Base-by-base conservation (phyloP, 37 sponge, comb jelly and placozoan species). In the Beroe forskalii region DNA sequence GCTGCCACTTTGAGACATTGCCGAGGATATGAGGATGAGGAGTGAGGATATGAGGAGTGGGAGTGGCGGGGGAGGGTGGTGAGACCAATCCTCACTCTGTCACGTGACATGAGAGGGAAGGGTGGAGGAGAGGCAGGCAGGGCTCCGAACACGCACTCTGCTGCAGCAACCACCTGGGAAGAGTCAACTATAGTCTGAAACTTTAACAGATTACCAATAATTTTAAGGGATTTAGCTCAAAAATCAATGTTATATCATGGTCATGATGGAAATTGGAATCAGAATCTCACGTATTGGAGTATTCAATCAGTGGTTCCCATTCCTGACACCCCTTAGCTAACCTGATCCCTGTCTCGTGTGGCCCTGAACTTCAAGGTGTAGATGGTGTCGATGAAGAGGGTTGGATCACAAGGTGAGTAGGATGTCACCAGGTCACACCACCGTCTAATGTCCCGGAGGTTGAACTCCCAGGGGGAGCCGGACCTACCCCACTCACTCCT, bases 401-500 rank as follows among this genome's bases (percentile, higher is more conserved):
- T 80, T 33, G 95, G 96, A 43, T 93, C 91, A 28, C 40, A 12
- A 22, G 27, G 0, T 25, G 86, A 48, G 27, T 80, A 43, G 19
- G 20, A 72, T 9, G 61, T 36, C 90, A 98, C 90, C n/a, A 98
- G 91, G 8, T 94, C 89, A 92, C 99, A 95, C 99, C 99, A 98
- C 31, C 99, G 89, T 41, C 96, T 40, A 0, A 95, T 36, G 67
- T 98, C 99, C 75, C 99, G 75, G 80, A 98, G 60, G 92, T 98
- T 98, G 83, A 96, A 98, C 90, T 98, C 99, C 94, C 94, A 96
- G 60, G 91, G 83, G 0, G 33, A 60, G 43, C 62, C 62, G 25
- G 41, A 33, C 62, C 75, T 27, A 40, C 94, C 89, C 61, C 39
- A 39, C 35, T 62, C 36, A 19, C 41, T 4, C 30, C 27, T 12